Base-by-base conservation (phyloP, 2,797 vertebrate species). In the Chromis chromis region DNA sequence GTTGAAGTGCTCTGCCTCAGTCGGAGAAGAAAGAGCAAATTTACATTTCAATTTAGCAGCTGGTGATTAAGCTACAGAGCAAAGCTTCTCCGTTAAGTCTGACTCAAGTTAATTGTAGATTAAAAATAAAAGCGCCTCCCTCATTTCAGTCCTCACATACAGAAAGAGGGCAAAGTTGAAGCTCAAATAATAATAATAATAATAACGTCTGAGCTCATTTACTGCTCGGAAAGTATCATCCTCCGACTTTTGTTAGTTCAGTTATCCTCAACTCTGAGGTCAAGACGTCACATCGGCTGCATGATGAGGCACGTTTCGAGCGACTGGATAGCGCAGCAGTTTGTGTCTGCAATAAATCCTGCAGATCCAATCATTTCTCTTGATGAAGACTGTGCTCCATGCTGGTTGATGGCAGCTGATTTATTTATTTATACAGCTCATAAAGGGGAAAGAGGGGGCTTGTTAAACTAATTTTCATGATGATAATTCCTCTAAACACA, bases 1-100 rank as follows among this genome's bases (percentile, higher is more conserved):
- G 72, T 46, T 81, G 60, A 68, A 76, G 36, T 73, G 67, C 65
- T 77, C 49, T 24, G 46, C 59, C 55, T 83, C 49, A 61, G 74
- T 24, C 1, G 33, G 36, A 76, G 67, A 62, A 61, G 76, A 80
- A 74, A 85, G 68, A 78, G 42, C 49, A 75, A 70, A 92, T 91
- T 89, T 90, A 84, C 83, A 89, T 89, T 90, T 88, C 49, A 82
- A 65, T 92, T 83, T 82, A 52, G 64, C 81, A 82, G 78, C 60
- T 54, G 78, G 69, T 87, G 87, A 88, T 82, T 86, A 82, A 63
- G 65, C 40, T 16, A 25, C 70, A 46, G 50, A 54, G 75, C 65
- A 59, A 64, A 76, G 65, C 54, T 66, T 65, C 59, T 83, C 76
- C 40, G 12, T 62, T 40, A 68, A 60, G 53, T 60, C 63, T 86